Base-by-base conservation (phyloP, 1,140 invertebrate species). In the Euwallacea similis region DNA sequence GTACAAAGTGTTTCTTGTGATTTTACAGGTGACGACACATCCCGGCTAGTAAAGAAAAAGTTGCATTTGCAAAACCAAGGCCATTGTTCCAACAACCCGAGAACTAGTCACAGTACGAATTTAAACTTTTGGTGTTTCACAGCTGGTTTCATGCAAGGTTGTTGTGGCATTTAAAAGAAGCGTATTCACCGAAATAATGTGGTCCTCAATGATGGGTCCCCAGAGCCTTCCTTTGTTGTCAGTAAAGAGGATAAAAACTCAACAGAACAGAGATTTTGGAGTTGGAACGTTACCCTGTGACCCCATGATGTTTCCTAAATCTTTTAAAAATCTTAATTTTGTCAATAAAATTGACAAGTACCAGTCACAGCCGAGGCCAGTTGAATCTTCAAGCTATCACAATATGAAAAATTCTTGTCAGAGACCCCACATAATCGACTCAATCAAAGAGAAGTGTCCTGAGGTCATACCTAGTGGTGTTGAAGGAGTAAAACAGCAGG, bases 271-370 rank as follows among this genome's bases (percentile, higher is more conserved):
- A 44, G 54, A 55, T 2, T 7, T 73, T 69, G 10, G 62, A 47
- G 16, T 65, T 65, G 46, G 50, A 15, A 7, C 7, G 21, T 9
- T 15, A 10, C 6, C 44, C 58, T 13, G n/a, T 73, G 43, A 33
- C 21, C 50, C 67, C n/a, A 64, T 69, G 15, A 33, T 7, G n/a
- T 55, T 55, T 7, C 8, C 13, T 9, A 76, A 68, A 63, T 8
- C 42, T 2, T 76, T 76, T 64, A 56, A 56, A 13, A 76, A 76
- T 16, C 73, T 67, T 21, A 76, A 76, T 62, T 72, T 76, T 66
- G 70, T 76, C 16, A 76, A 72, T 60, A 66, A 72, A 42, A 60
- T 69, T 69, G 55, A 64, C 65, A 62, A 70, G 56, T 61, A 46
- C 13, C 10, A 65, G 11, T 54, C 10, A 56, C 44, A 54, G 9